Conservation (phyloP, 2,797 vertebrate species). For the Gallinago nigripennis region DNA sequence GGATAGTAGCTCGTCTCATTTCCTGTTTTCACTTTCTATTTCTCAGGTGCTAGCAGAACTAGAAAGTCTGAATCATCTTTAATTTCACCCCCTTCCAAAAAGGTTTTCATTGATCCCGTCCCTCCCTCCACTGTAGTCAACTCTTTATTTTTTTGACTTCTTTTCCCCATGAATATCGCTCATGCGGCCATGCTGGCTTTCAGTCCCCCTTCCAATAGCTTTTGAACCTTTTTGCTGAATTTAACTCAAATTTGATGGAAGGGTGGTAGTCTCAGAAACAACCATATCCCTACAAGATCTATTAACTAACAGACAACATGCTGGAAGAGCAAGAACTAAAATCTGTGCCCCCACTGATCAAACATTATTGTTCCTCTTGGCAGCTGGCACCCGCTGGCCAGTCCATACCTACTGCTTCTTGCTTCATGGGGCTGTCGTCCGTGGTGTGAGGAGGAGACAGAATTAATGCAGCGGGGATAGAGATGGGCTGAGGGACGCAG, state of each 20-base stretch:
- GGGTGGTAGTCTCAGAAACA: background rate
- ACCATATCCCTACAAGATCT: background rate
- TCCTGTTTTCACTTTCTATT: background rate
- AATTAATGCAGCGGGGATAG: background rate
- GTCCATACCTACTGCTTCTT: background rate
- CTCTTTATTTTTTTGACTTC: background rate
- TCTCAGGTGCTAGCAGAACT: background rate
- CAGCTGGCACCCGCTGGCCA: background rate
- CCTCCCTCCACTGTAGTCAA: background rate
- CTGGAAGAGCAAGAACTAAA: background rate
- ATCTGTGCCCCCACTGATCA: background rate
- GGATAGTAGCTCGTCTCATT: background rate
- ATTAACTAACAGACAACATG: background rate
- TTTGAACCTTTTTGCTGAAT: background rate
- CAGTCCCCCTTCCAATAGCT: background rate
- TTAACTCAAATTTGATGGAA: background rate
- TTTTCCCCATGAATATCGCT: background rate
- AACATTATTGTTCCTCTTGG: slow-evolving; percentile 36
- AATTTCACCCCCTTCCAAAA: background rate
- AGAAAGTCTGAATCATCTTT: background rate
- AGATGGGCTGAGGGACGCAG: background rate
- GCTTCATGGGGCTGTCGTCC: background rate
- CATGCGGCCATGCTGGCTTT: background rate
- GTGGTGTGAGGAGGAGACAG: background rate
- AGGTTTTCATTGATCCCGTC: background rate